phyloP scores from a whole-genome alignment of 2,113 vertebrate genomes.

The Ursus arctos region DNA sequence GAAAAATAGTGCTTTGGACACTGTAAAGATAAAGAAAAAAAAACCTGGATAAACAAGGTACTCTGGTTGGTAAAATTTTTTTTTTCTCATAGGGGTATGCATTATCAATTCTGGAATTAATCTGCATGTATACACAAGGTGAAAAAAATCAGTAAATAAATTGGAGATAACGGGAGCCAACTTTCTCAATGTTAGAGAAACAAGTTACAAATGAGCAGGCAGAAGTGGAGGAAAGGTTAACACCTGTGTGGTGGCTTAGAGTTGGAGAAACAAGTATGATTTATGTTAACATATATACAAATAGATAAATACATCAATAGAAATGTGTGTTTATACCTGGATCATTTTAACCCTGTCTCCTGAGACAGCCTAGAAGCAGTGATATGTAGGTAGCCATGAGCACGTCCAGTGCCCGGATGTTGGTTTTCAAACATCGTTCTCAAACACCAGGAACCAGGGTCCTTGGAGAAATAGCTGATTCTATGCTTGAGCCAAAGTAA shows the following conservation, averaged over 20 bases:
- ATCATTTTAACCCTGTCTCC: too few relatives aligned
- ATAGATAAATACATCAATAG: neutral
- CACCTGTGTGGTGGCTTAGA: neutral
- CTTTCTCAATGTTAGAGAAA: neutral
- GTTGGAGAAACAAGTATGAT: neutral
- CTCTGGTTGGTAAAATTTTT: neutral
- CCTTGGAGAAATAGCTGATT: neutral
- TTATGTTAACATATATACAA: neutral
- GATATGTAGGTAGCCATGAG: neutral
- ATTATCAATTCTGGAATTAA: neutral
- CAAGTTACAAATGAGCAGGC: neutral
- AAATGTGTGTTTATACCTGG: neutral
- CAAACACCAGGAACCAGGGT: neutral
- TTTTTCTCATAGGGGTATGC: neutral
- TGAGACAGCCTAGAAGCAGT: neutral
- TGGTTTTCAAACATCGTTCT: neutral
- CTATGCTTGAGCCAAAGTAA: neutral
- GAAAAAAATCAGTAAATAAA: neutral
- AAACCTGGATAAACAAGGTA: neutral
- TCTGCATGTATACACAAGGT: neutral
- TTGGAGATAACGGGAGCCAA: neutral
- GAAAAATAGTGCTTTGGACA: neutral
- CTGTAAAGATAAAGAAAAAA: neutral
- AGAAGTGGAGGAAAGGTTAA: neutral
- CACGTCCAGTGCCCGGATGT: neutral